A percentile compares a stretch with the other conserved stretches of the same genome.
These are phyloP conservation scores for Himantopus leucocephalus DNA, from an alignment of 2,113 vertebrate genomes.

Conservation along the genomic window DNA sequence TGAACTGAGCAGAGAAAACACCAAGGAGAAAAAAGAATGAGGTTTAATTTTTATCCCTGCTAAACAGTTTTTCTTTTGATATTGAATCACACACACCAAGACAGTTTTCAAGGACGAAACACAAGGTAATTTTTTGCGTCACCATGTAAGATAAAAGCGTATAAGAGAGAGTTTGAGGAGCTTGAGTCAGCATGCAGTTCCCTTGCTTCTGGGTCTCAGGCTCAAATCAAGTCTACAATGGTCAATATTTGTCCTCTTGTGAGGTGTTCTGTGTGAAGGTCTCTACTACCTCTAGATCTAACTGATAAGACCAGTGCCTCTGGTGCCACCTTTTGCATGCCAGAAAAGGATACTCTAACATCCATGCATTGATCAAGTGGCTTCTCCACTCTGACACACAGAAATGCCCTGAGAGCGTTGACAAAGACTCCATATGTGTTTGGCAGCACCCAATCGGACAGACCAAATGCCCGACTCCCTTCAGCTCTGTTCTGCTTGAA, in stretches of 20 bases:
- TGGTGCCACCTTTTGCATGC: neutral
- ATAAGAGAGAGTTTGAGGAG: neutral
- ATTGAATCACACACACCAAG: neutral
- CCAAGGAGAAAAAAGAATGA: neutral
- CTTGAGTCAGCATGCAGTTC: neutral
- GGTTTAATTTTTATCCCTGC: neutral
- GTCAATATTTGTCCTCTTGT: neutral
- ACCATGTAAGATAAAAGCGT: neutral
- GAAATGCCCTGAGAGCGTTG: neutral
- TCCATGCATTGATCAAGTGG: neutral
- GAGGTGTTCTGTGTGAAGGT: neutral
- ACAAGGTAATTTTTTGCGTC: neutral
- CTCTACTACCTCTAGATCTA: neutral
- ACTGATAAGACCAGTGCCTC: neutral
- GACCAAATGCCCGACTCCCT: accelerated
- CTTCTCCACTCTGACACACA: neutral
- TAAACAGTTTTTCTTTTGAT: neutral
- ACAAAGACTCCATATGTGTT: neutral
- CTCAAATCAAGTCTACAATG: neutral
- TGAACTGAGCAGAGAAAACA: neutral
- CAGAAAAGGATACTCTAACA: neutral
- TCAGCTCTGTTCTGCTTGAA: neutral
- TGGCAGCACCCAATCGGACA: accelerated
- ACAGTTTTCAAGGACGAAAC: neutral
- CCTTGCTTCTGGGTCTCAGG: neutral